These are phyloP conservation scores for Melanitta fusca DNA, from an alignment of 2,797 vertebrate genomes.

Conservation along the genomic window DNA sequence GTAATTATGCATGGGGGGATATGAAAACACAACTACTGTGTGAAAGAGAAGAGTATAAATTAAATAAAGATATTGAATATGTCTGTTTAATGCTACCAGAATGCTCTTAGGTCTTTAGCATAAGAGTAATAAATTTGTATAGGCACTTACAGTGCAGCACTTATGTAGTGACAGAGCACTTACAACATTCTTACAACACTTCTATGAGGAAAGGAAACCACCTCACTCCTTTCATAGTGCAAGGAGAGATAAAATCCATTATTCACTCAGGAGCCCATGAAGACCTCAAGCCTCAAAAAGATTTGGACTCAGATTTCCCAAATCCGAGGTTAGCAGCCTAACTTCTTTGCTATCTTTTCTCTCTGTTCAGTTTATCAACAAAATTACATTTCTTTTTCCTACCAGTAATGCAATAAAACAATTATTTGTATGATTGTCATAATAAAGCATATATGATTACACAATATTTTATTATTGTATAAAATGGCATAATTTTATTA, in stretches of 20 bases:
- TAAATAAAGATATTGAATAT: neutral
- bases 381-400: neutral
- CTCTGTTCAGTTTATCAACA: neutral
- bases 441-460: neutral
- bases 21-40: neutral
- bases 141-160: neutral
- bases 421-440: neutral
- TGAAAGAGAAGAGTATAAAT: neutral
- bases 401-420: neutral
- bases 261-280: neutral
- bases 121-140: neutral
- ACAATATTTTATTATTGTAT: neutral
- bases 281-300: neutral
- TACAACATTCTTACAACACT: neutral
- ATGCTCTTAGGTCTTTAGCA: neutral
- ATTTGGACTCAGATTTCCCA: neutral
- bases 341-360: neutral
- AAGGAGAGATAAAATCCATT: neutral
- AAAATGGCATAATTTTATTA: neutral
- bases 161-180: neutral
- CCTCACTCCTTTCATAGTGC: neutral
- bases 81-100: neutral
- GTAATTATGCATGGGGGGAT: neutral
- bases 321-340: neutral
- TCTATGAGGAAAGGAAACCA: accelerated